Percentiles rank a stretch among this genome's conserved stretches.
Evolutionary conservation across 1,140 invertebrate species (phyloP).

Genomic region (Lepidurus apus): DNA sequence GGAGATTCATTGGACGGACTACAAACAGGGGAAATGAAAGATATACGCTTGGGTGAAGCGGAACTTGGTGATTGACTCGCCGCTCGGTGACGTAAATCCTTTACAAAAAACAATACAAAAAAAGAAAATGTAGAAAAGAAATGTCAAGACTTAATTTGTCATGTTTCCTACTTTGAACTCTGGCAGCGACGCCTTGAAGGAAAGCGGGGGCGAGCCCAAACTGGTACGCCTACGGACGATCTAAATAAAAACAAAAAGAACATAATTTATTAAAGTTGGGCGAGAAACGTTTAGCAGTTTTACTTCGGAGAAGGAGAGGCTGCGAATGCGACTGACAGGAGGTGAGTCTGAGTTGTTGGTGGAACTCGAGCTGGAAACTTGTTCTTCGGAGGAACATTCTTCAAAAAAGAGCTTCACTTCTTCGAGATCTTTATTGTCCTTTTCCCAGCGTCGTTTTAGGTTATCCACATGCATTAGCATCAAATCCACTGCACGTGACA

Average conservation of each 20-base stretch:
- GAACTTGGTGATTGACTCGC: background rate
- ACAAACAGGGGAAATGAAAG: background rate
- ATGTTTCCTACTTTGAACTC: background rate
- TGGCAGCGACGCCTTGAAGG: background rate
- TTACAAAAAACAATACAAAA: background rate
- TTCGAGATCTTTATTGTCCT: conserved; percentile 47
- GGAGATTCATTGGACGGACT: background rate
- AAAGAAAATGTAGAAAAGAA: background rate
- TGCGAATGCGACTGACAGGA: background rate
- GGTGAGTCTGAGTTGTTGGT: background rate
- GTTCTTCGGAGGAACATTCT: background rate
- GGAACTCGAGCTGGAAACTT: background rate
- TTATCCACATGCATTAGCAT: conserved; percentile 53
- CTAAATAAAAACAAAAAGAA: background rate
- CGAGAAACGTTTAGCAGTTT: background rate
- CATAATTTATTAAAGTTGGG: no score
- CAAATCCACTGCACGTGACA: conserved; percentile 51
- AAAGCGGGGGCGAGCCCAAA: background rate
- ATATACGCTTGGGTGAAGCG: background rate
- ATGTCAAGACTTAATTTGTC: background rate
- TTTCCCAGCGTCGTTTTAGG: conserved; percentile 46
- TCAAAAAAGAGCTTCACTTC: conserved; percentile 40
- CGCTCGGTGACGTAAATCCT: background rate
- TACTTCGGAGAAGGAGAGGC: background rate
- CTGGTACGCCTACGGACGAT: background rate